Evolutionary conservation across 1,140 invertebrate genomes (phyloP), one percentile per base, ranked within the genome.

Genomic region (Pseudomyrmex gracilis): DNA sequence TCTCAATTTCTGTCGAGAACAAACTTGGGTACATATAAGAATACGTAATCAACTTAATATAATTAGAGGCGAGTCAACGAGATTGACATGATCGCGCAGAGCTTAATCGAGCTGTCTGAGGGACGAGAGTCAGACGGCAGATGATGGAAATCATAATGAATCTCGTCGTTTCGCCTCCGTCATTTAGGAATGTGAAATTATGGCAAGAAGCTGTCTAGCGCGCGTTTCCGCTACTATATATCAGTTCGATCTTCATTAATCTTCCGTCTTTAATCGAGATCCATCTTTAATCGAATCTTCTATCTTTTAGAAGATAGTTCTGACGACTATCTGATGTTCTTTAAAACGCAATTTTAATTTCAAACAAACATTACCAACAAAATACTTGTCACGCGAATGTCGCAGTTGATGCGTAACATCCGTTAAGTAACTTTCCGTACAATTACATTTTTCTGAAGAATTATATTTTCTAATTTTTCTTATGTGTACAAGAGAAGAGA

Each of bases 361-460:
- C 34, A 34, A 34, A 34, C 34, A 5, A 34, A 34, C 34, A 7
- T 34, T 34, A 0, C 24, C 24, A 34, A 34, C 5, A 34, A 34
- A 34, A 34, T 34, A 34, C 5, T 7, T 7, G 34, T 34, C 34
- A 34, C 34, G 34, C 1, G 15, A 47, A 34, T 67, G 55, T 55
- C 4, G 4, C 63, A 20, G 24, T 80, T 34, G 20, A 70, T 17
- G 47, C 15, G 13, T 4, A 4, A 70, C 4, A n/a, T 47, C 15
- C 45, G 55, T 76, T 85, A 63, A 89, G 86, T 87, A 85, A 63
- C 63, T 85, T 87, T 82, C 58, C 73, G 15, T 87, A 84, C 34
- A 4, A 34, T 34, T 34, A 34, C 34, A 34, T 34, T 34, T 34
- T 34, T 34, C 34, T 7, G 5, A 34, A 34, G 5, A 34, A 34